phyloP scores from a whole-genome alignment of 1,140 invertebrate species.

The Diuraphis noxia region DNA sequence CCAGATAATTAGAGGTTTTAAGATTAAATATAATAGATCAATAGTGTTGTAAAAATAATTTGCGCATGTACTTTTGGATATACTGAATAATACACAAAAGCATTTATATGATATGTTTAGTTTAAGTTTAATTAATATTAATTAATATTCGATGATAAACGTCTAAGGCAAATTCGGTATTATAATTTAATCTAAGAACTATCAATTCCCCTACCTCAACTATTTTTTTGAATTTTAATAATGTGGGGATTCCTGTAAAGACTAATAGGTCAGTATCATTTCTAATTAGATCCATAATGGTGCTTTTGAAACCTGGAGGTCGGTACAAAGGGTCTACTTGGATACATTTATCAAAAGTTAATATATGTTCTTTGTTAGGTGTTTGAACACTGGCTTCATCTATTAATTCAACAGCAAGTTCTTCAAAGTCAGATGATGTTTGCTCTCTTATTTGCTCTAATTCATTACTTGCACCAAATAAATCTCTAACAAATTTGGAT shows the following conservation, averaged over 20 bases:
- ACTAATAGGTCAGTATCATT: constrained; percentile 3
- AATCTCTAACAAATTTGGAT: neutral
- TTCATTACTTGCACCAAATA: constrained; percentile 19
- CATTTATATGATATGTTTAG: constrained; percentile 19
- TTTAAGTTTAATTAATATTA: constrained; percentile 53
- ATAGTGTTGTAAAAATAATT: constrained; percentile 51
- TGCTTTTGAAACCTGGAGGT: neutral
- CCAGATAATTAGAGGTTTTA: constrained; percentile 44
- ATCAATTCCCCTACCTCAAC: neutral
- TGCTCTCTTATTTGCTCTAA: neutral
- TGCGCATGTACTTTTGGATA: constrained; percentile 13
- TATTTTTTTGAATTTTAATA: constrained; percentile 16
- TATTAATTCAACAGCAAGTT: neutral
- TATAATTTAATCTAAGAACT: constrained; percentile 1
- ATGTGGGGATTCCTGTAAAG: neutral
- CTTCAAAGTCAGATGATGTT: constrained; percentile 15
- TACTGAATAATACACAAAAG: constrained; percentile 39
- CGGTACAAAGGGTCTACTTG: neutral
- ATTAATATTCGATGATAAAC: constrained; percentile 50
- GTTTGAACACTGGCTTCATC: neutral
- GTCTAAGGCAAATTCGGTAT: neutral
- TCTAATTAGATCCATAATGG: constrained; percentile 10
- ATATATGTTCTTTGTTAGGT: neutral
- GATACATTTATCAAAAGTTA: constrained; percentile 7
- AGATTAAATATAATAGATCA: constrained; percentile 43